A percentile compares a stretch with the other conserved stretches of the same genome.
Conservation (phyloP, 2,888 invertebrate genomes). For the Sesia bembeciformis region DNA sequence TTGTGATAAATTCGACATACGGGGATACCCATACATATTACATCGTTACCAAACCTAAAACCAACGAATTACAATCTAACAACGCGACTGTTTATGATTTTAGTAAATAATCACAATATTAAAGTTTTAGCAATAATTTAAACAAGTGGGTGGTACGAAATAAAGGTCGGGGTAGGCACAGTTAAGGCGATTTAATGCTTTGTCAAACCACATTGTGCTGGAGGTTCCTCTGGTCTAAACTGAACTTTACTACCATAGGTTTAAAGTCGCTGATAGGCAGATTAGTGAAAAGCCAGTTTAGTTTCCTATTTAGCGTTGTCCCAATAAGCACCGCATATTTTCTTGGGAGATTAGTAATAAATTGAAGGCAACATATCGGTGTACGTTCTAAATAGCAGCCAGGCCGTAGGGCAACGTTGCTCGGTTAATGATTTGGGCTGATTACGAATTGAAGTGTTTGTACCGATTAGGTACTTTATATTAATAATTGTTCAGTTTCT, state of each 20-base stretch:
- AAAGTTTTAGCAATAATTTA: constrained; percentile 13
- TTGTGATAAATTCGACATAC: neutral
- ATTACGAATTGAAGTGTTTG: constrained; percentile 24
- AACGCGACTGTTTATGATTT: neutral
- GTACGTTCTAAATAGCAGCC: constrained; percentile 11
- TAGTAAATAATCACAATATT: neutral
- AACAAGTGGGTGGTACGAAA: constrained; percentile 19
- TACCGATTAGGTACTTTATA: constrained; percentile 1
- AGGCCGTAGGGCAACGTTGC: constrained; percentile 19
- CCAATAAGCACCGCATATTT: constrained; percentile 22
- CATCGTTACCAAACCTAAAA: neutral
- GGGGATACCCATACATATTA: neutral
- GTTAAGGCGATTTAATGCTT: neutral
- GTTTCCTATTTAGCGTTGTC: constrained; percentile 6
- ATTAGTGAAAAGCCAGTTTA: neutral
- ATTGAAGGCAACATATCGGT: constrained; percentile 24
- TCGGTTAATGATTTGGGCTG: constrained; percentile 19
- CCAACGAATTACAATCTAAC: neutral
- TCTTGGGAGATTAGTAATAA: constrained; percentile 27
- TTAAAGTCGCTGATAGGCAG: too few species aligned
- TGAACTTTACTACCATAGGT: too few species aligned
- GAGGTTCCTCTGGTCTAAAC: too few species aligned
- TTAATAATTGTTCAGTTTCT: too few species aligned
- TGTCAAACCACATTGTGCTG: neutral
- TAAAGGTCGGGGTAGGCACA: constrained; percentile 15